Evolutionary conservation across 2,888 invertebrate species (phyloP).

Genomic region (Ischnura elegans): DNA sequence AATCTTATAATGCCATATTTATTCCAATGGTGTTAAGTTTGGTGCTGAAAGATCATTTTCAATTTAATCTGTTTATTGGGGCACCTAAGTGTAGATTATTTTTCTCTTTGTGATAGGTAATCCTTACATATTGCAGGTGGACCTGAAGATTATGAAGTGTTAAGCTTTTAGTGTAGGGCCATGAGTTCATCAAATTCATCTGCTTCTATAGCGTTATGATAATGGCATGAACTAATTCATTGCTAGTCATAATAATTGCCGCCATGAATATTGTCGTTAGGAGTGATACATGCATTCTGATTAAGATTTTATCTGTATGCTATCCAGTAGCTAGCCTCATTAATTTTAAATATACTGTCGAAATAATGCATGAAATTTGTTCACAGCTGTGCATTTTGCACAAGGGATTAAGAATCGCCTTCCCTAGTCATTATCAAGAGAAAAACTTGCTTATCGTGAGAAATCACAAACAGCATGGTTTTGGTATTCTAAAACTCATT

Average conservation of each 20-base stretch:
- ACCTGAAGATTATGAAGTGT: no score
- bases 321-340: not conserved
- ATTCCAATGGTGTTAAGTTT: no score
- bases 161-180: not conserved
- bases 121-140: no score
- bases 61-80: no score
- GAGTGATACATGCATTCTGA: not conserved
- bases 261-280: not conserved
- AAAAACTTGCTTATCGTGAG: not conserved
- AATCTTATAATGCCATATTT: no score
- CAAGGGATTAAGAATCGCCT: slow-evolving; percentile 9
- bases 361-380: not conserved
- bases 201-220: not conserved
- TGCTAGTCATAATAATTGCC: not conserved
- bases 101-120: no score
- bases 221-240: not conserved
- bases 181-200: not conserved
- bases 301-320: not conserved
- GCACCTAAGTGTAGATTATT: no score
- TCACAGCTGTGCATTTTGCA: not conserved
- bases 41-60: no score
- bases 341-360: not conserved
- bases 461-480: not conserved
- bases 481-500: not conserved
- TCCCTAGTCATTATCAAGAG: slow-evolving; percentile 47